phyloP scores from a whole-genome alignment of 2,113 vertebrate species.

The Poeciliopsis retropinna region DNA sequence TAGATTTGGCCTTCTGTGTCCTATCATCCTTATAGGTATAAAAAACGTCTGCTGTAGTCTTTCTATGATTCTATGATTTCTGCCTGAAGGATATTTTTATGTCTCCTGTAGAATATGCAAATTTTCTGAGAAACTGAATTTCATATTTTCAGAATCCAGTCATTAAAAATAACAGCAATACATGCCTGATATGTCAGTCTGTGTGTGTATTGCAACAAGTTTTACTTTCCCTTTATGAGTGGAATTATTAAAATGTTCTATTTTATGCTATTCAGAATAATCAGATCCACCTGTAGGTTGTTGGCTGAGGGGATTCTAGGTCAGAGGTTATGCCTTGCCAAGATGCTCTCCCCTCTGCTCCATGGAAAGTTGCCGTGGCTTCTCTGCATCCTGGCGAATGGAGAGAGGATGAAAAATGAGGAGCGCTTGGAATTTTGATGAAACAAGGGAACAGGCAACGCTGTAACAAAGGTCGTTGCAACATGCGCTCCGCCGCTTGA shows the following conservation, averaged over 20 bases:
- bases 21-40: background rate
- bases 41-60: background rate
- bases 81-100: background rate
- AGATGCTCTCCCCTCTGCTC: conserved; percentile 54
- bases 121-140: background rate
- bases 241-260: background rate
- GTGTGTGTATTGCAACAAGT: background rate
- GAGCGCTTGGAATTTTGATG: conserved; percentile 75
- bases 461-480: conserved; percentile 74
- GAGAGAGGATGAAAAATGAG: conserved; percentile 72
- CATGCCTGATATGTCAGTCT: background rate
- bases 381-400: conserved; percentile 42
- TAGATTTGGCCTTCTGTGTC: background rate
- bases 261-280: background rate
- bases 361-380: conserved; percentile 58
- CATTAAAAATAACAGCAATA: too few relatives aligned
- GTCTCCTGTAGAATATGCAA: background rate
- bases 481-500: conserved; percentile 69
- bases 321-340: conserved; percentile 60
- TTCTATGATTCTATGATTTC: background rate
- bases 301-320: conserved; percentile 13
- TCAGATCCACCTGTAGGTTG: background rate
- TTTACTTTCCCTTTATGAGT: background rate
- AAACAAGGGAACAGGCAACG: conserved; percentile 67
- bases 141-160: background rate